These are phyloP conservation scores for Ophion ellenae DNA, from an alignment of 2,888 invertebrate genomes.

Conservation along the genomic window DNA sequence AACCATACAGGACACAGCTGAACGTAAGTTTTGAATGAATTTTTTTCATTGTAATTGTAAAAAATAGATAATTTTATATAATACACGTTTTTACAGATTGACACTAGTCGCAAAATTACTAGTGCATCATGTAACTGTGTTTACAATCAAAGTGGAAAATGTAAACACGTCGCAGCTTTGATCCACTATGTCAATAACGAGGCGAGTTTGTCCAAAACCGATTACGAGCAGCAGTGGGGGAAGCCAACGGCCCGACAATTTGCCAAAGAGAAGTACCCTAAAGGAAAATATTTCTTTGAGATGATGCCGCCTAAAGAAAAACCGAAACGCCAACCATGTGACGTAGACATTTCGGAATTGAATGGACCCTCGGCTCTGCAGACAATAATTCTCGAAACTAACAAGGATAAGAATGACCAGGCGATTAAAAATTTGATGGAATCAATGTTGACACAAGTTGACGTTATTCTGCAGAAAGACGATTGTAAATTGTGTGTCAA, in stretches of 20 bases:
- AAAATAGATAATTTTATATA: slow-evolving; percentile 22
- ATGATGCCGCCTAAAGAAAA: slow-evolving; percentile 57
- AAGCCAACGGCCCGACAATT: slow-evolving; percentile 64
- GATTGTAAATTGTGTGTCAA: slow-evolving; percentile 53
- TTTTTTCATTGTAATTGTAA: slow-evolving; percentile 33
- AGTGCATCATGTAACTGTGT: slow-evolving; percentile 62
- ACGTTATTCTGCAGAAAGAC: slow-evolving; percentile 55
- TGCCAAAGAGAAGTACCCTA: slow-evolving; percentile 64
- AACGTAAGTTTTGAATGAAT: slow-evolving; percentile 47
- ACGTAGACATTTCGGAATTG: slow-evolving; percentile 32
- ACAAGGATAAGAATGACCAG: slow-evolving; percentile 40
- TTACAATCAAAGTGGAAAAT: slow-evolving; percentile 65
- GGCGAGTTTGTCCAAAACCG: slow-evolving; percentile 60
- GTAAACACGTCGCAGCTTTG: slow-evolving; percentile 62
- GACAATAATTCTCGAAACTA: slow-evolving; percentile 39
- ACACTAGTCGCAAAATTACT: slow-evolving; percentile 31
- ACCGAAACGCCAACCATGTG: slow-evolving; percentile 10
- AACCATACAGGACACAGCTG: slow-evolving; percentile 52
- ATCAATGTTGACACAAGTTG: slow-evolving; percentile 56
- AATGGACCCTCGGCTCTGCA: slow-evolving; percentile 43
- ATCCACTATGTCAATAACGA: slow-evolving; percentile 63
- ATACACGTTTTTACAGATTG: slow-evolving; percentile 9
- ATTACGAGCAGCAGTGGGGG: slow-evolving; percentile 66
- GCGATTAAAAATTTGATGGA: slow-evolving; percentile 55
- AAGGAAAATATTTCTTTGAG: slow-evolving; percentile 58